Evolutionary conservation across 2,888 invertebrate species (phyloP).

Genomic region (Acanthacorydalis orientalis): DNA sequence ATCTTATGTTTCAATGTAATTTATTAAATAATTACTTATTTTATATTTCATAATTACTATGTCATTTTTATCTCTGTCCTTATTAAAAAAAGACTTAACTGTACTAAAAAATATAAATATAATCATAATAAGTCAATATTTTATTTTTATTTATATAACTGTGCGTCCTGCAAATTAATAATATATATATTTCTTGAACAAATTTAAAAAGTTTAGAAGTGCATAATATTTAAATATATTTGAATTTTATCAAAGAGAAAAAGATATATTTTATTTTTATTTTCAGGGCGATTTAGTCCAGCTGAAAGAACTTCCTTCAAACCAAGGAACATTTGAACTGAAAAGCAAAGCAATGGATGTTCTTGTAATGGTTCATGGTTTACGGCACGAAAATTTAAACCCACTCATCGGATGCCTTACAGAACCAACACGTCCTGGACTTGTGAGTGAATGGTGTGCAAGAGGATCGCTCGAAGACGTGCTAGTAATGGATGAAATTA

Average conservation of each 20-base stretch:
- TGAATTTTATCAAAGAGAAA: background rate
- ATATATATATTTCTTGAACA: too few relatives aligned
- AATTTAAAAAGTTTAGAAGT: background rate
- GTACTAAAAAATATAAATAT: too few relatives aligned
- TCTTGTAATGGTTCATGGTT: conserved; percentile 60
- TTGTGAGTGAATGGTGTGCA: conserved; percentile 77
- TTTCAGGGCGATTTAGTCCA: conserved; percentile 78
- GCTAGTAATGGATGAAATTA: conserved; percentile 75
- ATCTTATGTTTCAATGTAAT: too few relatives aligned
- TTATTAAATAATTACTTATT: too few relatives aligned
- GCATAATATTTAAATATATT: background rate
- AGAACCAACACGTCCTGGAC: conserved; percentile 57
- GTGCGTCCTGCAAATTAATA: too few relatives aligned
- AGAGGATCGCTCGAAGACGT: conserved; percentile 81
- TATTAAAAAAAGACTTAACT: too few relatives aligned
- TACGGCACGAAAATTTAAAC: conserved; percentile 84
- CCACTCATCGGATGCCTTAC: conserved; percentile 74
- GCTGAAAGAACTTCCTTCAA: conserved; percentile 55
- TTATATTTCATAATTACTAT: too few relatives aligned
- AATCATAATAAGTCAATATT: too few relatives aligned
- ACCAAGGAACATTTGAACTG: conserved; percentile 44
- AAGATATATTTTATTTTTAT: conserved; percentile 6
- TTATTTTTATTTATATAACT: too few relatives aligned
- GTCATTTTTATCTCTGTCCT: too few relatives aligned
- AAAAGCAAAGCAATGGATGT: conserved; percentile 67